Conservation (phyloP, 2,888 invertebrate species). For the Xestobium rufovillosum region DNA sequence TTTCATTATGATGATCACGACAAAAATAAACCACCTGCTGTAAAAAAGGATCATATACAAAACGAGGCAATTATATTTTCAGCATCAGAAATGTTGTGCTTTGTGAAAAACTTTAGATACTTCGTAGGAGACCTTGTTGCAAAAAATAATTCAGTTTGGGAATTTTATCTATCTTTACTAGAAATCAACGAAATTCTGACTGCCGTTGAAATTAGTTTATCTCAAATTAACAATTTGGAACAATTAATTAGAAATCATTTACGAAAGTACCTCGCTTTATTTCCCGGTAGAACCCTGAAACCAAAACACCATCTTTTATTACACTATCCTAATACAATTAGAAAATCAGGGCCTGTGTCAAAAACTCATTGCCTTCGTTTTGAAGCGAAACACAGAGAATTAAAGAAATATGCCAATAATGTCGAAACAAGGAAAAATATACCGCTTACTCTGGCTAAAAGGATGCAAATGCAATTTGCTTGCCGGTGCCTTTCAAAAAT, state of each 20-base stretch:
- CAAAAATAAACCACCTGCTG: slow-evolving; percentile 15
- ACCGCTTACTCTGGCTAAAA: slow-evolving; percentile 15
- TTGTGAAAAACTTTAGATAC: slow-evolving; percentile 25
- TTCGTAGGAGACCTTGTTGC: slow-evolving; percentile 25
- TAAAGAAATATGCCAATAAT: slow-evolving; percentile 16
- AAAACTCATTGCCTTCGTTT: too few species aligned
- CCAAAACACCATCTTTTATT: slow-evolving; percentile 21
- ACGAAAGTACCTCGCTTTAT: too few species aligned
- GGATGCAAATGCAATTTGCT: slow-evolving; percentile 14
- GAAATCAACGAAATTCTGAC: slow-evolving; percentile 22
- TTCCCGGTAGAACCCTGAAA: too few species aligned
- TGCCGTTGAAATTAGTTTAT: slow-evolving; percentile 9
- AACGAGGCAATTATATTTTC: slow-evolving; percentile 23
- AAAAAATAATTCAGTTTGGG: slow-evolving; percentile 13
- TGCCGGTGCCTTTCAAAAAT: slow-evolving; percentile 13
- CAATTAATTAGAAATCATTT: slow-evolving; percentile 12
- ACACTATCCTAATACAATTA: slow-evolving; percentile 18
- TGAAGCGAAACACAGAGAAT: slow-evolving; percentile 23
- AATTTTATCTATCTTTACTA: slow-evolving; percentile 17
- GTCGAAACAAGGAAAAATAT: slow-evolving; percentile 17
- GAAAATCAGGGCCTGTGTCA: slow-evolving; percentile 17
- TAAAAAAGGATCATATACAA: slow-evolving; percentile 15
- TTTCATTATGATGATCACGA: slow-evolving; percentile 12
- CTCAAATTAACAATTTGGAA: slow-evolving; percentile 17
- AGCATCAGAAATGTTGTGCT: slow-evolving; percentile 29